Conservation (phyloP, 1,140 invertebrate genomes). For the Trichonephila clavata region DNA sequence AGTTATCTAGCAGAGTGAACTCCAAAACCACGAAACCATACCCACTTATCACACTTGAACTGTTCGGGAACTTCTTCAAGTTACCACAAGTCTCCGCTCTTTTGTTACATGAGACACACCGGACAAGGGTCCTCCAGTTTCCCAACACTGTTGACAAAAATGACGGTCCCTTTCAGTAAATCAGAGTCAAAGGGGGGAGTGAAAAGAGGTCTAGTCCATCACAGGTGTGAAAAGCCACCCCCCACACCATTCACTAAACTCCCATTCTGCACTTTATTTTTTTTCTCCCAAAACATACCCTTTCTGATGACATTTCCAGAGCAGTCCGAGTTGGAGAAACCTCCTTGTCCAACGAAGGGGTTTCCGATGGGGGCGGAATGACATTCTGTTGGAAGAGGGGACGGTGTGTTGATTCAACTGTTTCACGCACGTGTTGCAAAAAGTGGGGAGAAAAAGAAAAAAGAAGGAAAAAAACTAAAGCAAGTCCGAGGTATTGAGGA, state of each 20-base stretch:
- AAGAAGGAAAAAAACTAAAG: not conserved
- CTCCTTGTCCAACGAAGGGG: not conserved
- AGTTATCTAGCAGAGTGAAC: too few species aligned
- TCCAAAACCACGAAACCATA: not conserved
- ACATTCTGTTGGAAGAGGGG: constrained; percentile 4
- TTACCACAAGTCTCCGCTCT: not conserved
- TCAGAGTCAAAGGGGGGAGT: constrained; percentile 28
- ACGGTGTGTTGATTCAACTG: constrained; percentile 57
- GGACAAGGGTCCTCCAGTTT: constrained; percentile 4
- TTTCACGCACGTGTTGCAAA: constrained; percentile 61
- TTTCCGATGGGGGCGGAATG: not conserved
- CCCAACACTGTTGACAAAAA: constrained; percentile 15
- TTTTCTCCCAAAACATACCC: not conserved
- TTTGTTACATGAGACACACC: not conserved
- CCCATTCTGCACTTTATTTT: not conserved
- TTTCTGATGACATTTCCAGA: constrained; percentile 19
- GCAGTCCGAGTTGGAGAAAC: not conserved
- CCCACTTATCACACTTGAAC: too few species aligned
- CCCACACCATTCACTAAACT: not conserved
- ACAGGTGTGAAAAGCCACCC: constrained; percentile 55
- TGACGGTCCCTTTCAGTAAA: constrained; percentile 71
- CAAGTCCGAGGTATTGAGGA: not conserved
- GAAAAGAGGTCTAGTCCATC: constrained; percentile 50
- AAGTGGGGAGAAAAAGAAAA: not conserved
- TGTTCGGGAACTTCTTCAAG: not conserved